These are phyloP conservation scores for Bucco capensis DNA, from an alignment of 2,113 vertebrate genomes.

Conservation along the genomic window DNA sequence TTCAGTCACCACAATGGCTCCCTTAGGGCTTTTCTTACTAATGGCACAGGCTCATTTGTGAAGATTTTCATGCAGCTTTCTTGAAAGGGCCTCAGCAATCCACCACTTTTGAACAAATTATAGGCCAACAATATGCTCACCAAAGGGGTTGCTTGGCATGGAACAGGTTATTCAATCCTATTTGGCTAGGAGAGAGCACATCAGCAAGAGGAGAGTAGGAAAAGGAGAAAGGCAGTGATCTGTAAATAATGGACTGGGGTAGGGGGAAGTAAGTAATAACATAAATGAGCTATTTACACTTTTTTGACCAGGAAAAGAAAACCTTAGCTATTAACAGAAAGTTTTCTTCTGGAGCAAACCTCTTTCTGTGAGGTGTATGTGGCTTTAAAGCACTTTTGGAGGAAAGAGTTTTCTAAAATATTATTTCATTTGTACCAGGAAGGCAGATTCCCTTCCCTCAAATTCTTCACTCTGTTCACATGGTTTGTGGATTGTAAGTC, in stretches of 20 bases:
- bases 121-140: slow-evolving; percentile 47
- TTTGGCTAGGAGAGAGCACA: slow-evolving; percentile 15
- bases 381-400: not conserved
- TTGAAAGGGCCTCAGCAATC: slow-evolving; percentile 63
- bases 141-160: slow-evolving; percentile 30
- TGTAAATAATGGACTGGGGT: not conserved
- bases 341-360: not conserved
- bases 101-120: slow-evolving; percentile 65
- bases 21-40: slow-evolving; percentile 54
- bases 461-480: not conserved
- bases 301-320: slow-evolving; percentile 17
- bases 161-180: slow-evolving; percentile 43
- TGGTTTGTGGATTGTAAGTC: not conserved
- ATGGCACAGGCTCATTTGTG: slow-evolving; percentile 60
- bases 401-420: not conserved
- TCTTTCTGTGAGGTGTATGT: not conserved
- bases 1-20: slow-evolving; percentile 61
- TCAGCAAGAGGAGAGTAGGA: not conserved
- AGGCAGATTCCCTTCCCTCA: not conserved
- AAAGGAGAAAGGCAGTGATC: not conserved
- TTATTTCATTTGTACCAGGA: not conserved
- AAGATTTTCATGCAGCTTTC: slow-evolving; percentile 53
- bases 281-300: slow-evolving; percentile 17
- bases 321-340: not conserved
- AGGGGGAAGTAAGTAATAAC: not conserved